Evolutionary conservation across 2,113 vertebrate genomes (phyloP).

Genomic region (Callaeas wilsoni): DNA sequence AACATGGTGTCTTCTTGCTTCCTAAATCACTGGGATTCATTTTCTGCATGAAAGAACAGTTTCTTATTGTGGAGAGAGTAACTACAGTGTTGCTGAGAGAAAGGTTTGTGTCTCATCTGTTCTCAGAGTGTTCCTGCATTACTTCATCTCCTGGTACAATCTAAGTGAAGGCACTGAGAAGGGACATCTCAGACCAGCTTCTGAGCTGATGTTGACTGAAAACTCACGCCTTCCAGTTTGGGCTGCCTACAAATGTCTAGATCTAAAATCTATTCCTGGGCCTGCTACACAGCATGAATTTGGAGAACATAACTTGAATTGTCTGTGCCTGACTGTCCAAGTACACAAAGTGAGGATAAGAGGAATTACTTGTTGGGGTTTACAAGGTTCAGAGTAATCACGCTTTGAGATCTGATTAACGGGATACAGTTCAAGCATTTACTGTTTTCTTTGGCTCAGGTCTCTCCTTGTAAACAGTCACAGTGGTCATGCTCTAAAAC

Average conservation of each 20-base stretch:
- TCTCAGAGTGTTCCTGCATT: background rate
- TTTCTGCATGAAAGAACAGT: background rate
- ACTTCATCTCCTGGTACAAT: background rate
- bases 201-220: background rate
- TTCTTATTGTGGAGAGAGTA: background rate
- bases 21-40: background rate
- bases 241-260: background rate
- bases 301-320: background rate
- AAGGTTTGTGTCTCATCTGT: background rate
- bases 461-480: background rate
- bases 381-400: background rate
- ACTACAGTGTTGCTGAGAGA: background rate
- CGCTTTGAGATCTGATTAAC: background rate
- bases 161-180: background rate
- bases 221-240: background rate
- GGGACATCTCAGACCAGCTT: background rate
- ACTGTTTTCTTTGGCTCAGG: constrained; percentile 2
- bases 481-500: background rate
- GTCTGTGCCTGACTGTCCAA: background rate
- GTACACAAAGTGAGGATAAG: background rate
- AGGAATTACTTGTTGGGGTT: background rate
- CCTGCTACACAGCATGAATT: background rate
- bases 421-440: background rate
- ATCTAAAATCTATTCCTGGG: background rate
- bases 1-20: background rate